Base-by-base conservation (phyloP, 2,888 invertebrate genomes). In the Parnassius glacialis region DNA sequence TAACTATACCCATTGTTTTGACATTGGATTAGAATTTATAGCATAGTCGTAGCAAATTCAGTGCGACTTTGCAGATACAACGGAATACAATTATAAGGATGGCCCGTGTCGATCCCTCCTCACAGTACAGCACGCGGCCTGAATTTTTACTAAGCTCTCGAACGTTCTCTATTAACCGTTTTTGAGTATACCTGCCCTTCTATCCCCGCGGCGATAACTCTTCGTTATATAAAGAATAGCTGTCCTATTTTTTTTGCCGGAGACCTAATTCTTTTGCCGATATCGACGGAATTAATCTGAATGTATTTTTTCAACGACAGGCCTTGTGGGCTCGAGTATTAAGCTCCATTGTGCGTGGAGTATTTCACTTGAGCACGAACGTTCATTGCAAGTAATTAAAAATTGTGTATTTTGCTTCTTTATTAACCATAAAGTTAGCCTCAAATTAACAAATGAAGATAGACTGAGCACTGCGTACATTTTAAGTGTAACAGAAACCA, bases 91-190 rank as follows among this genome's bases (percentile, higher is more conserved):
- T 62, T 58, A 62, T 54, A 55, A 44, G 48, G 54, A 13, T 13
- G 43, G 54, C 9, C 20, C n/a, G 25, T 25, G 52, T 61, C 48
- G 13, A 13, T 12, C 47, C 57, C 57, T 13, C 55, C 56, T 52
- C 45, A 9, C 9, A 11, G 57, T 34, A 50, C 50, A 25, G 48
- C 16, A 58, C 58, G 62, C 58, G 41, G 41, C 34, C 50, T 58
- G 62, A 62, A 62, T 62, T 55, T 58, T 55, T 62, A 62, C 50
- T 54, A 48, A 41, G 45, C 54, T 58, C 58, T 50, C 44, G 34
- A 45, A 50, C 9, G 20, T 48, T 48, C 50, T 53, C 51, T 45
- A 45, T 59, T 62, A 62, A 50, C 43, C 50, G 48, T 12, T 47
- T 61, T 45, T 41, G 50, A 55, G 52, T 20, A 41, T 41, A 57